These are phyloP conservation scores for Gasterosteus aculeatus DNA, from an alignment of 2,113 vertebrate genomes.

Conservation along the genomic window DNA sequence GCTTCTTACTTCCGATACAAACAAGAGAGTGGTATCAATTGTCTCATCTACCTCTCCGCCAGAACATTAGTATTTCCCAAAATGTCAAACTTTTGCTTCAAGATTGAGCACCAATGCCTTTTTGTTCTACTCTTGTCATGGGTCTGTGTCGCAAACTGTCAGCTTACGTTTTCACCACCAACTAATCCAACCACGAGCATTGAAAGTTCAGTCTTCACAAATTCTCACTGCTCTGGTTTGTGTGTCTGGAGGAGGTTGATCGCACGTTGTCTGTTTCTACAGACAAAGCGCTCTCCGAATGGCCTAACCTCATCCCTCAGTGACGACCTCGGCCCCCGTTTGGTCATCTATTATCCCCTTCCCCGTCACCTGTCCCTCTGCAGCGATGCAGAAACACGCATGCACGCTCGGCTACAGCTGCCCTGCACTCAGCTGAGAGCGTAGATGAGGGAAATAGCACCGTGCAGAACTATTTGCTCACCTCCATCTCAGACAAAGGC, in stretches of 20 bases:
- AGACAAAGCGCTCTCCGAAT: slow-evolving; percentile 45
- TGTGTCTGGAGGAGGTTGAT: slow-evolving; percentile 40
- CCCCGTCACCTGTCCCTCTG: slow-evolving; percentile 53
- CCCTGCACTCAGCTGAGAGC: slow-evolving; percentile 61
- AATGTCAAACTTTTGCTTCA: background rate
- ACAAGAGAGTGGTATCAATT: too few species aligned
- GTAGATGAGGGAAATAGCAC: slow-evolving; percentile 66
- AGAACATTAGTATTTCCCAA: background rate
- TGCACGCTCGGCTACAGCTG: slow-evolving; percentile 17
- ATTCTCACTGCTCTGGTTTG: slow-evolving; percentile 41
- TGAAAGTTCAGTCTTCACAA: slow-evolving; percentile 3
- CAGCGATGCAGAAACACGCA: slow-evolving; percentile 12
- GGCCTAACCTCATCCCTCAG: slow-evolving; percentile 39
- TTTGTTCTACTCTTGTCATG: background rate
- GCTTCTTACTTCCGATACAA: too few species aligned
- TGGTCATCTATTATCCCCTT: slow-evolving; percentile 48
- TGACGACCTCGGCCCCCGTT: slow-evolving; percentile 44
- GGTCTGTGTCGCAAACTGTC: too few species aligned
- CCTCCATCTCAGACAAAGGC: slow-evolving; percentile 76
- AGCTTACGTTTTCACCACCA: background rate
- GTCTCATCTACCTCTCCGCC: background rate
- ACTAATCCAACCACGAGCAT: slow-evolving; percentile 5
- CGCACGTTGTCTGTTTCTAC: slow-evolving; percentile 25
- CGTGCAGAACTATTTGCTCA: slow-evolving; percentile 74
- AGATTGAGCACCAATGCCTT: background rate